phyloP scores from a whole-genome alignment of 1,140 invertebrate genomes.

The Zelostemma sp. region DNA sequence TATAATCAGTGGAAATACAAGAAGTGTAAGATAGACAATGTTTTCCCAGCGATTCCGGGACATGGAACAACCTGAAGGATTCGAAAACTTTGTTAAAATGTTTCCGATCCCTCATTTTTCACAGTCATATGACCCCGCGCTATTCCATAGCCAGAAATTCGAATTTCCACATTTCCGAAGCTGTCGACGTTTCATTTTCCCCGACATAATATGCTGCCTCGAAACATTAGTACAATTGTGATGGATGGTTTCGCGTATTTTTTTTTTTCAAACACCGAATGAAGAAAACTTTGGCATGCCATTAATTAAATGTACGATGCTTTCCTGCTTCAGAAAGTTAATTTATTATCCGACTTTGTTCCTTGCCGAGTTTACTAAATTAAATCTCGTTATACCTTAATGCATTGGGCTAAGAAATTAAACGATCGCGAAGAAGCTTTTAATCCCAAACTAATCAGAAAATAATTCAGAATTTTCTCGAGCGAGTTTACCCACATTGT shows the following conservation, averaged over 20 bases:
- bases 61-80: too few relatives aligned
- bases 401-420: background rate
- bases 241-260: constrained; percentile 48
- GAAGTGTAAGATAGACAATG: too few relatives aligned
- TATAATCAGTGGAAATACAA: too few relatives aligned
- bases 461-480: too few relatives aligned
- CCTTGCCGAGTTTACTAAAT: constrained; percentile 36
- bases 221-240: constrained; percentile 48
- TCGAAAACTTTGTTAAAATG: too few relatives aligned
- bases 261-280: constrained; percentile 32
- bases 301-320: constrained; percentile 50
- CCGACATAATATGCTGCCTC: constrained; percentile 10
- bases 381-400: constrained; percentile 35
- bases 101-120: too few relatives aligned
- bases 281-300: constrained; percentile 43
- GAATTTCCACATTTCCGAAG: constrained; percentile 19
- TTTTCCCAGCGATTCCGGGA: too few relatives aligned
- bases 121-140: constrained; percentile 16
- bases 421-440: background rate
- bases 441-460: background rate
- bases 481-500: too few relatives aligned
- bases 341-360: constrained; percentile 47
- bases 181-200: constrained; percentile 33
- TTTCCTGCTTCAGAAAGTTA: constrained; percentile 49
- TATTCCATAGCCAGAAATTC: constrained; percentile 18